Percentiles rank a stretch among this genome's conserved stretches.
phyloP scores from a whole-genome alignment of 1,140 invertebrate genomes.

The Lepidurus packardi region DNA sequence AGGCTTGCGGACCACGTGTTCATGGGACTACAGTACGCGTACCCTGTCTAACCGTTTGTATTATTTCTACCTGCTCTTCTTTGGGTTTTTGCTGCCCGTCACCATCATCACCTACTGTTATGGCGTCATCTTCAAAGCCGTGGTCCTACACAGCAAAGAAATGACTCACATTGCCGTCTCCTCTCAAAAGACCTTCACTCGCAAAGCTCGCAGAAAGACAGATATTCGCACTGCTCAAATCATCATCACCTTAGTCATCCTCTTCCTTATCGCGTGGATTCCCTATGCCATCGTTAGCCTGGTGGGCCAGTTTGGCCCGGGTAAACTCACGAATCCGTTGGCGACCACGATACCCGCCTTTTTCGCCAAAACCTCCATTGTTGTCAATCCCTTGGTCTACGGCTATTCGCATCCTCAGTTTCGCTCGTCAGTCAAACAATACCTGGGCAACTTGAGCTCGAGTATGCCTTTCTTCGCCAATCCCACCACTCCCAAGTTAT shows the following conservation, averaged over 20 bases:
- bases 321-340: slow-evolving; percentile 42
- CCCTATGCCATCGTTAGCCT: slow-evolving; percentile 52
- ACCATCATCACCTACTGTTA: slow-evolving; percentile 50
- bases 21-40: slow-evolving; percentile 52
- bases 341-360: slow-evolving; percentile 45
- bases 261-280: slow-evolving; percentile 50
- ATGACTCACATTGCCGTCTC: slow-evolving; percentile 42
- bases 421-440: slow-evolving; percentile 40
- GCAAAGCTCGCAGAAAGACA: slow-evolving; percentile 35
- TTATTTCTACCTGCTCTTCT: slow-evolving; percentile 49
- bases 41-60: slow-evolving; percentile 46
- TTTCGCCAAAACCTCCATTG: slow-evolving; percentile 47
- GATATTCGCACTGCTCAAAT: slow-evolving; percentile 47
- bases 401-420: slow-evolving; percentile 47
- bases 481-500: neutral
- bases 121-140: slow-evolving; percentile 44
- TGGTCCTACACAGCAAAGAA: slow-evolving; percentile 46
- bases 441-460: slow-evolving; percentile 33
- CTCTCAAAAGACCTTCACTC: slow-evolving; percentile 35
- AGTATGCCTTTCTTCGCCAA: neutral
- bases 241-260: slow-evolving; percentile 47
- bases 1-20: slow-evolving; percentile 52
- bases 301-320: slow-evolving; percentile 49
- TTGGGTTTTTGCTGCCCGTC: slow-evolving; percentile 51
- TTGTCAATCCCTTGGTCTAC: slow-evolving; percentile 50